Percentiles rank a stretch among this genome's conserved stretches.
These are phyloP conservation scores for Pseudorhiza aurosa DNA, from an alignment of 30 jellyfish, hydroid and myxozoan genomes.

Conservation along the genomic window DNA sequence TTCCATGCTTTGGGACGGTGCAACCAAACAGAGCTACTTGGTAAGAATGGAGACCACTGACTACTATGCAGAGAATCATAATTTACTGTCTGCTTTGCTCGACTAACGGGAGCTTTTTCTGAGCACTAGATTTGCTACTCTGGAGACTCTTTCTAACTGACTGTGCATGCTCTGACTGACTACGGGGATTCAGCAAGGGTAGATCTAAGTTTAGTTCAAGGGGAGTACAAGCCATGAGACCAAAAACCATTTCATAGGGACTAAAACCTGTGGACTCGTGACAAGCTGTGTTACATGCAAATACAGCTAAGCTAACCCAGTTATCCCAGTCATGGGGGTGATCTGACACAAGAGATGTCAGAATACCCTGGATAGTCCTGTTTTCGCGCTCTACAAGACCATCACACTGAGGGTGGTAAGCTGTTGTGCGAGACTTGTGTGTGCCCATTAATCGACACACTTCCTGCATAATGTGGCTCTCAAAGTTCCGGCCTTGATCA, in stretches of 20 bases:
- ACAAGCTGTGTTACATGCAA: too few relatives aligned
- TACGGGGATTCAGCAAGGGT: slow-evolving; percentile 18
- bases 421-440: slow-evolving; percentile 57
- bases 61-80: not conserved
- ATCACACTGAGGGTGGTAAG: slow-evolving; percentile 63
- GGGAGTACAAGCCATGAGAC: slow-evolving; percentile 8
- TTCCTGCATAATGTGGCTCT: slow-evolving; percentile 41
- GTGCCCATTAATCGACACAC: slow-evolving; percentile 40
- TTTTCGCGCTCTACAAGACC: slow-evolving; percentile 27
- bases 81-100: not conserved
- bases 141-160: slow-evolving; percentile 8
- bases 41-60: slow-evolving; percentile 20
- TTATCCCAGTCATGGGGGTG: not conserved
- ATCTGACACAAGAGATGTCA: slow-evolving; percentile 5
- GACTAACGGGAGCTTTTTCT: not conserved
- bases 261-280: too few relatives aligned
- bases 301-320: slow-evolving; percentile 17
- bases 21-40: slow-evolving; percentile 22
- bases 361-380: slow-evolving; percentile 7
- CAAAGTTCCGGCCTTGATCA: slow-evolving; percentile 64
- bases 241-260: slow-evolving; percentile 17
- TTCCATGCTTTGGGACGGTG: slow-evolving; percentile 35
- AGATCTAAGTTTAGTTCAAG: slow-evolving; percentile 10
- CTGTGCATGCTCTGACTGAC: slow-evolving; percentile 20
- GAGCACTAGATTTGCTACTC: not conserved